Percentiles rank a stretch among this genome's conserved stretches.
Conservation (phyloP, 2,888 invertebrate genomes). For the Drosophila anomelani region DNA sequence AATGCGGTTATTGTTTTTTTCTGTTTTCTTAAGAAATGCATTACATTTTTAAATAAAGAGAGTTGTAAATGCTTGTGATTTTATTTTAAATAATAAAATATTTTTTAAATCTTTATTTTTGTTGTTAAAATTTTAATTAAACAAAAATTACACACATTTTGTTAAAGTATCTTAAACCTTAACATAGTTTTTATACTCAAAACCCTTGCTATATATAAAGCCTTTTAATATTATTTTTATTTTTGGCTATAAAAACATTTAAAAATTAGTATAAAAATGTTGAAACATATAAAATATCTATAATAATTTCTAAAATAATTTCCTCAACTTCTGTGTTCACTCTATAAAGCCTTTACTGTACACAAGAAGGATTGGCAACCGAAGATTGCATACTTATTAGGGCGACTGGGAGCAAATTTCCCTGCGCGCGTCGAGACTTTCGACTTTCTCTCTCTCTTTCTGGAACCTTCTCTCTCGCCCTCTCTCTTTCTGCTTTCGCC, state of each 20-base stretch:
- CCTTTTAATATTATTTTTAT: background rate
- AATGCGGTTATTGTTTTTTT: too few species aligned
- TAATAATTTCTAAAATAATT: background rate
- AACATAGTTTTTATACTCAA: background rate
- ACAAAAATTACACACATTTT: too few species aligned
- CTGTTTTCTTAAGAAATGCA: too few species aligned
- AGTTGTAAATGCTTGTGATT: too few species aligned
- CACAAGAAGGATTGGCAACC: slow-evolving; percentile 24
- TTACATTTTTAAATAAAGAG: too few species aligned
- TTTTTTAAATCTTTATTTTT: too few species aligned
- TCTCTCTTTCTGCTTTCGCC: slow-evolving; percentile 19
- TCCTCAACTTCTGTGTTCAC: background rate
- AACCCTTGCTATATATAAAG: background rate
- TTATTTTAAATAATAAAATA: too few species aligned
- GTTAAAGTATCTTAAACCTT: too few species aligned
- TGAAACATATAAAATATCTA: background rate
- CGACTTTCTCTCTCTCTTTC: slow-evolving; percentile 10
- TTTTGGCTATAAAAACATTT: background rate
- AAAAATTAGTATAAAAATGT: background rate
- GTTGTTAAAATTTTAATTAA: too few species aligned
- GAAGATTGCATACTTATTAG: slow-evolving; percentile 41
- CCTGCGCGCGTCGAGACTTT: slow-evolving; percentile 40
- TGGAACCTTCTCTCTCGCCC: too few species aligned
- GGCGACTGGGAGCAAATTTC: slow-evolving; percentile 39
- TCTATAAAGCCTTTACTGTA: background rate